A percentile compares a stretch with the other conserved stretches of the same genome.
These are phyloP conservation scores for Aspidapion aeneum DNA, from an alignment of 2,888 invertebrate species.

Conservation along the genomic window DNA sequence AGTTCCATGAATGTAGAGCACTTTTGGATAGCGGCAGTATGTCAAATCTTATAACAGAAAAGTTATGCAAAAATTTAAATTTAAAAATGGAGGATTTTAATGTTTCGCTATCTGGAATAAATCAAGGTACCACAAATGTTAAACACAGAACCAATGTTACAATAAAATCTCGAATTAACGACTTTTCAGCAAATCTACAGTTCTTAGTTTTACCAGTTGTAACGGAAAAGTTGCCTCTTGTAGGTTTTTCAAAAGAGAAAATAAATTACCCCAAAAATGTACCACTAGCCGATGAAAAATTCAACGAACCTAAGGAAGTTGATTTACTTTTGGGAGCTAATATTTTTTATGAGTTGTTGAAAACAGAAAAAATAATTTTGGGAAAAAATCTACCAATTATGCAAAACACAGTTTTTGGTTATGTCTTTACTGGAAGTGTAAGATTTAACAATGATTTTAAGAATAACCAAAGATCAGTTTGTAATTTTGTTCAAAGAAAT, in stretches of 20 bases:
- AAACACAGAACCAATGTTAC: background rate
- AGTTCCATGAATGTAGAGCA: conserved; percentile 12
- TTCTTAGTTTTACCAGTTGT: conserved; percentile 13
- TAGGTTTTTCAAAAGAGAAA: background rate
- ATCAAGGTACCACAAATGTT: conserved; percentile 9
- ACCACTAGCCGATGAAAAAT: conserved; percentile 12
- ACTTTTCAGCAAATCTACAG: conserved; percentile 6
- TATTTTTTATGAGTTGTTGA: conserved; percentile 12
- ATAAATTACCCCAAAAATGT: conserved; percentile 10
- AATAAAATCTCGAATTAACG: conserved; percentile 10
- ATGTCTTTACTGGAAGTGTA: no score
- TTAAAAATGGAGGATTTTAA: background rate
- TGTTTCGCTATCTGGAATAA: conserved; percentile 7
- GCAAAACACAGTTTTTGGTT: no score
- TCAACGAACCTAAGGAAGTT: conserved; percentile 11
- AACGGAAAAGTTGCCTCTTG: conserved; percentile 13
- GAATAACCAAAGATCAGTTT: no score
- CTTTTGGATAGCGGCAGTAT: conserved; percentile 18
- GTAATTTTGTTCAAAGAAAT: no score
- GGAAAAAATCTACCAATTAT: conserved; percentile 12
- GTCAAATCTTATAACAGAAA: no score
- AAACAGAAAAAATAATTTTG: conserved; percentile 7
- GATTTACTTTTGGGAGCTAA: conserved; percentile 9
- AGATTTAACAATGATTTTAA: background rate
- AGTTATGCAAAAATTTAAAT: conserved; percentile 13